Evolutionary conservation across 2,113 vertebrate species (phyloP), one percentile per base, ranked within the genome.

Genomic region (Erpornis zantholeuca): DNA sequence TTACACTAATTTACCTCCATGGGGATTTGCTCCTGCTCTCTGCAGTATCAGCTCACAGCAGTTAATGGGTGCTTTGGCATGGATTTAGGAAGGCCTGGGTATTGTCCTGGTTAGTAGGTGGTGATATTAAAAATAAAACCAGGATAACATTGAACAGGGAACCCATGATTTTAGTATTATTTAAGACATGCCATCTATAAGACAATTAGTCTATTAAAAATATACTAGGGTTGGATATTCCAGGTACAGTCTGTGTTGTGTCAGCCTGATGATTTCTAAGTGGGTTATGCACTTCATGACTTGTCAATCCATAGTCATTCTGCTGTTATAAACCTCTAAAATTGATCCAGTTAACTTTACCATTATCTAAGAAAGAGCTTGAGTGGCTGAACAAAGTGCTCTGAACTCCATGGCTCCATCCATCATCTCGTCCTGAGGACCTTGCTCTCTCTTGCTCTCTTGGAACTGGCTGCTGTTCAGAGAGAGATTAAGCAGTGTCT

Each of bases 391-490:
- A 69, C 73, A 84, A 96, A 96, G 96, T 94, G 91, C 54, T 91
- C 76, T 87, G 92, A 93, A 66, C 95, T 92, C 75, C 66, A 9
- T 42, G 69, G 85, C 80, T 94, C 92, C 91, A 97, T 97, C 94
- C 95, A 97, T 97, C 96, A 97, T 85, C 89, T 95, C 44, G 33
- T 97, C 87, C 89, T 86, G 29, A 94, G 91, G 82, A 92, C 90
- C 89, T 96, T 49, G 63, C 77, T 85, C 84, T 92, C 90, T 87
- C 88, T 59, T 49, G 69, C 79, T 92, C 80, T 93, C 94, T 96
- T 92, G 83, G 76, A 97, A 73, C 86, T 95, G 94, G 94, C 95
- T 97, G 91, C 59, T 65, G 92, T 96, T 96, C 96, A 97, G 96
- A 52, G 95, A 79, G 66, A 96, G 83, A 94, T 94, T 96, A 96